Evolutionary conservation across 2,797 vertebrate species (phyloP).

Genomic region (Anabacerthia variegaticeps): DNA sequence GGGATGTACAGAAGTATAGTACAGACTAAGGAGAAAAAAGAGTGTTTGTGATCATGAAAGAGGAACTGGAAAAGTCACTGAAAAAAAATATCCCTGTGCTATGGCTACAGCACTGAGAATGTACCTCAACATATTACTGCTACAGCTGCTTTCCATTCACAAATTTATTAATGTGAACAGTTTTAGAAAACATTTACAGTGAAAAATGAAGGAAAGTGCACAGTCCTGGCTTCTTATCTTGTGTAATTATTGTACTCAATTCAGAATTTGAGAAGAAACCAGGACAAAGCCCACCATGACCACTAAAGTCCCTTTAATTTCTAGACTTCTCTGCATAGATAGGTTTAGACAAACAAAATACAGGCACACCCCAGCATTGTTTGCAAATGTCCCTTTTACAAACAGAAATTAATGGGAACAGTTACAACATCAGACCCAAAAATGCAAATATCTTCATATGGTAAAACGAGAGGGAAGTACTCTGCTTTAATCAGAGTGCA

Average conservation of each 20-base stretch:
- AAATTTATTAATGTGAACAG: not conserved
- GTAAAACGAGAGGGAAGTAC: not conserved
- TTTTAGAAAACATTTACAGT: not conserved
- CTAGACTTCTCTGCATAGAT: not conserved
- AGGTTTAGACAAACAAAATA: not conserved
- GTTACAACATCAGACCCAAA: not conserved
- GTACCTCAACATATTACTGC: not conserved
- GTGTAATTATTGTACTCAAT: not conserved
- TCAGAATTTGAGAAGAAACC: not conserved
- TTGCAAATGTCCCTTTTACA: not conserved
- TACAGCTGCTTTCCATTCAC: not conserved
- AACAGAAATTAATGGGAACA: not conserved
- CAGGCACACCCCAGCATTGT: not conserved
- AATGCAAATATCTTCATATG: not conserved
- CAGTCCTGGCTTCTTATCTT: not conserved
- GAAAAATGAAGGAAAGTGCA: not conserved
- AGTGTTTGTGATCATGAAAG: not conserved
- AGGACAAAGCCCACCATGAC: not conserved
- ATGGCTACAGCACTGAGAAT: not conserved
- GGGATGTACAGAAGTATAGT: not conserved
- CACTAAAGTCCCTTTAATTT: not conserved
- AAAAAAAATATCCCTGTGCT: not conserved
- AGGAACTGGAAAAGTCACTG: not conserved
- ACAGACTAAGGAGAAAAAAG: not conserved
- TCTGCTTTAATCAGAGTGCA: not conserved